Evolutionary conservation across 2,113 vertebrate species (phyloP).

Genomic region (Carassius auratus): DNA sequence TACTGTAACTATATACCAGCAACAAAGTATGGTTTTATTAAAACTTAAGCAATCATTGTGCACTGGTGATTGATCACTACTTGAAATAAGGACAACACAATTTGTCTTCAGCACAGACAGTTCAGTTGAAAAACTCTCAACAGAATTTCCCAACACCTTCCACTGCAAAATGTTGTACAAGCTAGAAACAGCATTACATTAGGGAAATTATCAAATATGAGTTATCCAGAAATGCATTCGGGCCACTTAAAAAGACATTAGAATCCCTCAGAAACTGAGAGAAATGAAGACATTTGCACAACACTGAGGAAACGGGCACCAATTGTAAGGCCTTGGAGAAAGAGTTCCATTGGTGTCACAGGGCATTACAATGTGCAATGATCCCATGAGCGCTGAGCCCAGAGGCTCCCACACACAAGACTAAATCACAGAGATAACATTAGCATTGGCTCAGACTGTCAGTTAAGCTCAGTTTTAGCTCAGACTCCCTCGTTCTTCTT

Average conservation of each 20-base stretch:
- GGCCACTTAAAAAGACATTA: conserved; percentile 29
- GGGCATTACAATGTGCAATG: conserved; percentile 72
- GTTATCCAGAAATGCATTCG: conserved; percentile 22
- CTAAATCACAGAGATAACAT: conserved; percentile 54
- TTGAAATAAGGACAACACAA: conserved; percentile 8
- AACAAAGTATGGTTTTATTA: conserved; percentile 30
- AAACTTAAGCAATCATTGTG: conserved; percentile 13
- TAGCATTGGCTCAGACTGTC: conserved; percentile 36
- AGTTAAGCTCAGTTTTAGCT: conserved; percentile 38
- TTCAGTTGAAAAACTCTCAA: conserved; percentile 16
- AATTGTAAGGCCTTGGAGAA: conserved; percentile 57
- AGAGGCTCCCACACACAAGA: conserved; percentile 42
- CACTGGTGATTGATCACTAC: conserved; percentile 53
- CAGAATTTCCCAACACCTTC: background rate
- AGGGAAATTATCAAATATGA: conserved; percentile 26
- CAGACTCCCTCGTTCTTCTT: background rate
- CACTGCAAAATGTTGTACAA: conserved; percentile 20
- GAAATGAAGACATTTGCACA: conserved; percentile 19
- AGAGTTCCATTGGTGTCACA: conserved; percentile 61
- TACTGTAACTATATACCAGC: background rate
- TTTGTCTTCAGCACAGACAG: background rate
- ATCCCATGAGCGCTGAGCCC: conserved; percentile 63
- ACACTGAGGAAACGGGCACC: background rate
- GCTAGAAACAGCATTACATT: conserved; percentile 17
- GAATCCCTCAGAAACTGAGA: conserved; percentile 23